phyloP scores from a whole-genome alignment of 2,113 vertebrate genomes.

The Tricholaema leucomelas region DNA sequence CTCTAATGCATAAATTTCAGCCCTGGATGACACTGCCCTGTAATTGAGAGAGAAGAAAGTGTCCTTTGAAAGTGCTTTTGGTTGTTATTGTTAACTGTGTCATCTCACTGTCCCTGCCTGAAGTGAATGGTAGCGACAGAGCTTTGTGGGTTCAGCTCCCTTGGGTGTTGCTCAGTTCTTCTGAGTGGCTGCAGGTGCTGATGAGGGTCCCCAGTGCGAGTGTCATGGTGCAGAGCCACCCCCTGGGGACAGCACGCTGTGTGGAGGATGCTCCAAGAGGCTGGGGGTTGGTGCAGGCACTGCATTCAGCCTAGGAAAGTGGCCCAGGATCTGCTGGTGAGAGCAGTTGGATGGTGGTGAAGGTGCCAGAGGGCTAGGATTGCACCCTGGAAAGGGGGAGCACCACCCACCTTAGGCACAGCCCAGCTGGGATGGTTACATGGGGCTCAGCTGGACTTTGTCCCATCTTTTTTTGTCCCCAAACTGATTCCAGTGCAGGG shows the following conservation, averaged over 20 bases:
- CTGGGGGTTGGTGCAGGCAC: background rate
- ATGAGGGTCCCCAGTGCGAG: fast-evolving
- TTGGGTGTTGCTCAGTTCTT: background rate
- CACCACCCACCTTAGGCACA: background rate
- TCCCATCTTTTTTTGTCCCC: background rate
- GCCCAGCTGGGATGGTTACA: background rate
- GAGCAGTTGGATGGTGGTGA: fast-evolving
- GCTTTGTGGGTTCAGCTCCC: background rate
- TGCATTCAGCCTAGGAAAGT: background rate
- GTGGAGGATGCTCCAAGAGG: background rate
- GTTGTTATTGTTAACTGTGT: background rate
- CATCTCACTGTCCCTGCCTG: background rate
- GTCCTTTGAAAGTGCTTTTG: background rate
- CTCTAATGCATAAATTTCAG: background rate
- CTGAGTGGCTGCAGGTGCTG: background rate
- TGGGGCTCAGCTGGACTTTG: background rate
- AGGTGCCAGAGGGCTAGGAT: background rate
- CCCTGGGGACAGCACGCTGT: fast-evolving
- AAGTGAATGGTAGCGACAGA: background rate
- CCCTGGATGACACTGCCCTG: background rate
- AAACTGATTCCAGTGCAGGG: background rate
- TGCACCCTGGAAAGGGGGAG: background rate
- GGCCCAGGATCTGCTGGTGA: background rate
- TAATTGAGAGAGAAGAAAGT: background rate
- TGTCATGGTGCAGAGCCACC: background rate